These are phyloP conservation scores for Anthoptus insignis DNA, from an alignment of 2,888 invertebrate species.

Conservation along the genomic window DNA sequence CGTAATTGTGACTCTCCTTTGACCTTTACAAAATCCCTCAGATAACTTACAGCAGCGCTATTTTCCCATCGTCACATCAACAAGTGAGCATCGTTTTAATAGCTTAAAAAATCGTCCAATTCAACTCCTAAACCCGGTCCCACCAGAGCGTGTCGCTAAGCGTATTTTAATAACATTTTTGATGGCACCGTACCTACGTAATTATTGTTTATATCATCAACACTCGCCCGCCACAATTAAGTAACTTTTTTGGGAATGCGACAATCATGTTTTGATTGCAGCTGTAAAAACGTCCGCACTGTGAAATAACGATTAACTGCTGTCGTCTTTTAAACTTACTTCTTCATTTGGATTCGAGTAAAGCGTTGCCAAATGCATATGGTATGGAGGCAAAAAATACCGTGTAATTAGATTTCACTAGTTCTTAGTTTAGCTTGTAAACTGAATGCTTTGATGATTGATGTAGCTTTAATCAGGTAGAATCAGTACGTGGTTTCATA, in stretches of 20 bases:
- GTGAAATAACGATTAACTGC: conserved; percentile 63
- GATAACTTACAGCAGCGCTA: conserved; percentile 17
- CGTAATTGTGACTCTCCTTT: background rate
- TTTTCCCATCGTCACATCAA: conserved; percentile 45
- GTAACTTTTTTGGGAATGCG: conserved; percentile 75
- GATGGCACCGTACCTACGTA: conserved; percentile 69
- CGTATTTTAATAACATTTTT: conserved; percentile 84
- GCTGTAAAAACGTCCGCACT: conserved; percentile 68
- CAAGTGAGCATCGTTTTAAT: conserved; percentile 39
- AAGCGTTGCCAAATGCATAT: conserved; percentile 10
- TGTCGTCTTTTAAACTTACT: conserved; percentile 52
- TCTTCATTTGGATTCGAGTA: conserved; percentile 26
- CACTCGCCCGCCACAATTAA: conserved; percentile 81
- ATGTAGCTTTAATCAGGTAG: background rate
- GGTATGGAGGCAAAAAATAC: conserved; percentile 11
- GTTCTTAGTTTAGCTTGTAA: background rate
- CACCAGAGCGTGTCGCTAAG: conserved; percentile 72
- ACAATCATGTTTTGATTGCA: conserved; percentile 83
- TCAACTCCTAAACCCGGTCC: conserved; percentile 43
- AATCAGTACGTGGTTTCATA: too few species aligned
- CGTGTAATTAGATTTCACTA: background rate
- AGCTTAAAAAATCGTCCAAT: conserved; percentile 40
- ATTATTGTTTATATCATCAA: conserved; percentile 84
- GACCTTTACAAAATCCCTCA: conserved; percentile 1
- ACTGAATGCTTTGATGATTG: background rate